Base-by-base conservation (phyloP, 1,140 invertebrate genomes). In the Diorhabda elongata region DNA sequence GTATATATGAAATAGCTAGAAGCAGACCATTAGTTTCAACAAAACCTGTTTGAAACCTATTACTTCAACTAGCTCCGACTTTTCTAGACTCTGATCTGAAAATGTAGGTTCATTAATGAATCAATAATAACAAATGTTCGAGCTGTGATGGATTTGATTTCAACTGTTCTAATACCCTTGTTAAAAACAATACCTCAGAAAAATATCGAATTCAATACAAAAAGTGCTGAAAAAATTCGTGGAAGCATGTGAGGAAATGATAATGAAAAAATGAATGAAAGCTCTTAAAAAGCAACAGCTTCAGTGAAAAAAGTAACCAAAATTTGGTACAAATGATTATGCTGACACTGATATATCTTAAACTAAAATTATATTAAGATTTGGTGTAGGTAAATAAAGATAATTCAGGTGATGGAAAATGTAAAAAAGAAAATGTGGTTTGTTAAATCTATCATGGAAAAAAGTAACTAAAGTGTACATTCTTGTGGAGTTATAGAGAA, bases 401-500 rank as follows among this genome's bases (percentile, higher is more conserved):
- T 63, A 44, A 63, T 11, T 63, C 44, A 26, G 0, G 26, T 26
- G 26, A 26, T 26, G 26, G 26, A 26, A 26, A 26, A 26, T 26
- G 26, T 26, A 26, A 26, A 26, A 26, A 26, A 26, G 11, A 11
- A 26, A 26, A 26, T 26, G 11, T 26, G 26, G 44, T 45, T 45
- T 63, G 61, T 45, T 44, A 9, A 63, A 63, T 63, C 9, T 63
- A 44, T 45, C 43, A 63, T 8, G 61, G 44, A 63, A 11, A 63
- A 63, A 44, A 63, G 7, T 45, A 44, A 11, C 42, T 62, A 41
- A 9, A 44, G n/a, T 56, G 52, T 56, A 7, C n/a, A 56, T 43
- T 62, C 61, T 9, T 63, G 61, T 63, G 61, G 61, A 63, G 44
- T 63, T 44, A 43, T 44, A 44, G 44, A 11, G n/a, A 63, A 63